Evolutionary conservation across 2,797 vertebrate genomes (phyloP).

Genomic region (Chaenodraco wilsoni): DNA sequence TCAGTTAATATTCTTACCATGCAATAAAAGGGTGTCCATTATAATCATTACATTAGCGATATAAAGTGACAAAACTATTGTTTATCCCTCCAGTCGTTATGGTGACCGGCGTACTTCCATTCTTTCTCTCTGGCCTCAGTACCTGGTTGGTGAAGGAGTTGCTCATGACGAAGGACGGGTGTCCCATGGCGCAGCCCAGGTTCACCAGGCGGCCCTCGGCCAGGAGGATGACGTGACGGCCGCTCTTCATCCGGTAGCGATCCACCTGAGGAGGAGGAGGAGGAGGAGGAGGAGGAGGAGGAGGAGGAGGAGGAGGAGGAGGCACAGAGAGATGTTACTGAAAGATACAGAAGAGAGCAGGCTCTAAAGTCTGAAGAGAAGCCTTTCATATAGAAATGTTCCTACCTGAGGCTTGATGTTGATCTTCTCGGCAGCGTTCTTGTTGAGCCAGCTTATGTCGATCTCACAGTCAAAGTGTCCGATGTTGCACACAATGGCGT

Average conservation of each 20-base stretch:
- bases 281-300: constrained; percentile 12
- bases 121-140: neutral
- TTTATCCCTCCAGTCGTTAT: no score
- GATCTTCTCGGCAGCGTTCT: constrained; percentile 88
- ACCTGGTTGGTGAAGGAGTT: constrained; percentile 99
- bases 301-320: neutral
- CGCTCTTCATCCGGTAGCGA: constrained; percentile 90
- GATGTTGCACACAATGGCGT: constrained; percentile 96
- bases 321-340: neutral
- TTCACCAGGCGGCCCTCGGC: constrained; percentile 96
- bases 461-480: constrained; percentile 98
- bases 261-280: constrained; percentile 87
- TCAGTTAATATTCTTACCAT: no score
- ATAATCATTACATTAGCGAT: no score
- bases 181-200: constrained; percentile 97
- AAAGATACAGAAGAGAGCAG: neutral
- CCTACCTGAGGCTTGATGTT: constrained; percentile 96
- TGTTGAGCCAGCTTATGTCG: constrained; percentile 94
- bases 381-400: neutral
- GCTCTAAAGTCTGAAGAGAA: no score
- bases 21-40: no score
- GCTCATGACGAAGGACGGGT: constrained; percentile 99
- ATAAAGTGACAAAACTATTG: no score
- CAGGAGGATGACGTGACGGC: constrained; percentile 90
- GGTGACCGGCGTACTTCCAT: no score